These are phyloP conservation scores for Kryptolebias ocellatus DNA, from an alignment of 2,797 vertebrate species.

Conservation along the genomic window DNA sequence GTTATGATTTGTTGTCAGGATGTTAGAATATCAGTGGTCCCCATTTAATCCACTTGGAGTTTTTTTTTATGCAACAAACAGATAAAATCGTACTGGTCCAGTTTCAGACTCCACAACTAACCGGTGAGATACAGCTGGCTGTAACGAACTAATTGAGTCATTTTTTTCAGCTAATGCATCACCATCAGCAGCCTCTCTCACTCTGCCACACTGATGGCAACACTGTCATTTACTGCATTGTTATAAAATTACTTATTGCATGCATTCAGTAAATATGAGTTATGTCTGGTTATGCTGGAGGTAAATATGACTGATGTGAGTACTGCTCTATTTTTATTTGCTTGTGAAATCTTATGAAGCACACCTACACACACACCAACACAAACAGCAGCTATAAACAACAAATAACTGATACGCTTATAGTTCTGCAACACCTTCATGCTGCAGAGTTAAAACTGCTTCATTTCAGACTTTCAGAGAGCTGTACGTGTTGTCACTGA, in stretches of 20 bases:
- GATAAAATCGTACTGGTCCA: conserved; percentile 4
- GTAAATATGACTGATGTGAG: conserved; percentile 8
- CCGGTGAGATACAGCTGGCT: background rate
- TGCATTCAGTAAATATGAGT: background rate
- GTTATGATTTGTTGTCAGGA: conserved; percentile 1
- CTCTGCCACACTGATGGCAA: background rate
- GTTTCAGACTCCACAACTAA: background rate
- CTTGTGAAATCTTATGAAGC: conserved; percentile 18
- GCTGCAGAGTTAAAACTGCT: conserved; percentile 4
- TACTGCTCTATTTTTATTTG: conserved; percentile 3
- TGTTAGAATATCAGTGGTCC: conserved; percentile 9
- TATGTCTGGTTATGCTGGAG: background rate
- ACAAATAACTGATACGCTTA: background rate
- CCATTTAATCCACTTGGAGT: conserved; percentile 15
- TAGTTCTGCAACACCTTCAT: background rate
- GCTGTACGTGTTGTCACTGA: background rate
- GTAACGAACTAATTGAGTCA: background rate
- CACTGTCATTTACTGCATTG: background rate
- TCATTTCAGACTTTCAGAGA: conserved; percentile 2
- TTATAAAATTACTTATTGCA: background rate
- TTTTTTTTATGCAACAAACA: background rate
- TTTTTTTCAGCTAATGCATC: background rate
- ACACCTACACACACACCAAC: conserved; percentile 11
- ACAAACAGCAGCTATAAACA: conserved; percentile 11
- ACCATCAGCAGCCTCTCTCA: background rate